Conservation (phyloP, 2,888 invertebrate species). For the Iphiclides podalirius region DNA sequence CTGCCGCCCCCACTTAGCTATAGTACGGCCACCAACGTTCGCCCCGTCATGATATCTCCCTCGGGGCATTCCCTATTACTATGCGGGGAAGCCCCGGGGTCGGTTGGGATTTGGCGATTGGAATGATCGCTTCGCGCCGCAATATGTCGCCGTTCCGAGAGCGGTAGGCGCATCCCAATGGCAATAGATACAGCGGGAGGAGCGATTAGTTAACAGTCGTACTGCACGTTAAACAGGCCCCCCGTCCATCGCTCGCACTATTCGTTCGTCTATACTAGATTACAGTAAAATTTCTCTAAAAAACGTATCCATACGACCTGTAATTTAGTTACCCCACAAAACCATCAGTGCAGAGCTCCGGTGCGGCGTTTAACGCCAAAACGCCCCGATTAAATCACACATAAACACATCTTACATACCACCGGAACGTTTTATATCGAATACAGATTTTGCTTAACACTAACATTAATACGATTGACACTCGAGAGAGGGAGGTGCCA, state of each 20-base stretch:
- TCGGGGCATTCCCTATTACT: no score
- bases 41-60: no score
- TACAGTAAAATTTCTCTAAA: constrained; percentile 11
- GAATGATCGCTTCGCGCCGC: no score
- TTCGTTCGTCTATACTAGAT: neutral
- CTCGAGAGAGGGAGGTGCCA: neutral
- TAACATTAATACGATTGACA: neutral
- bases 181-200: no score
- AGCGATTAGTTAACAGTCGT: no score
- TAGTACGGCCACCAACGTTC: no score
- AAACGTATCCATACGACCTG: constrained; percentile 2
- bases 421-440: constrained; percentile 2
- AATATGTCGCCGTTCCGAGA: no score
- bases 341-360: neutral
- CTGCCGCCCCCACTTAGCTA: no score
- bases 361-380: neutral
- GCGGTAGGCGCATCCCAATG: no score
- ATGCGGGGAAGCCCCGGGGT: no score
- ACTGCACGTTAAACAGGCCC: neutral
- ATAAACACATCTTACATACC: neutral
- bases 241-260: neutral
- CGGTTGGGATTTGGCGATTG: no score
- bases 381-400: neutral
- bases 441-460: constrained; percentile 7
- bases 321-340: neutral